Evolutionary conservation across 2,797 vertebrate genomes (phyloP).

Genomic region (Eidolon dupreanum): DNA sequence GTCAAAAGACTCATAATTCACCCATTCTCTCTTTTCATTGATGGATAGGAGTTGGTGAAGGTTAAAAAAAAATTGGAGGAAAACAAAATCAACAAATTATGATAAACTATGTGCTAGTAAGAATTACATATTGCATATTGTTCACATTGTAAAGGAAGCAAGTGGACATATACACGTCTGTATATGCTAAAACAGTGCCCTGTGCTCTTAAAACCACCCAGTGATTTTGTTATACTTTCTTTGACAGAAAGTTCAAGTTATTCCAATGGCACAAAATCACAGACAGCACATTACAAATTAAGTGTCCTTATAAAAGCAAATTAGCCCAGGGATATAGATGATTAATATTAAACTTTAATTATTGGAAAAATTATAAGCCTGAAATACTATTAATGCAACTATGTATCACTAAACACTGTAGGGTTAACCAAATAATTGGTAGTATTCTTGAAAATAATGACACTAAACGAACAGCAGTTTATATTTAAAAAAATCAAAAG

Average conservation of each 20-base stretch:
- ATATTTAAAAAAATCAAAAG: background rate
- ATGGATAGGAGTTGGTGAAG: background rate
- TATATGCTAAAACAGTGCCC: background rate
- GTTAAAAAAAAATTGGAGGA: slow-evolving; percentile 7
- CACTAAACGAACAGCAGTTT: slow-evolving; percentile 1
- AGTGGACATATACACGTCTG: background rate
- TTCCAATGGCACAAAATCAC: slow-evolving; percentile 48
- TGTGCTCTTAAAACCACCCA: slow-evolving; percentile 45
- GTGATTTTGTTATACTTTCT: slow-evolving; percentile 43
- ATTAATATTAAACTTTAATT: slow-evolving; percentile 54
- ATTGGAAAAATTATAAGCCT: slow-evolving; percentile 21
- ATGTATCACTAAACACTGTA: background rate
- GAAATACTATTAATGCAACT: background rate
- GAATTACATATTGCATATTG: background rate
- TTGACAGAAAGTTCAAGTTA: slow-evolving; percentile 35
- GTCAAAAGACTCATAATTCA: background rate
- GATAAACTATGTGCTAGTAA: background rate
- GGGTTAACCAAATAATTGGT: slow-evolving; percentile 51
- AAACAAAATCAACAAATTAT: background rate
- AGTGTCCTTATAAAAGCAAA: slow-evolving; percentile 13
- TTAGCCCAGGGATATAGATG: slow-evolving; percentile 4
- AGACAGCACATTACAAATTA: slow-evolving; percentile 12
- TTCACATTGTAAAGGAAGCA: slow-evolving; percentile 33
- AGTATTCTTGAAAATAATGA: slow-evolving; percentile 1
- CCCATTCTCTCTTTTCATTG: background rate